Base-by-base conservation (phyloP, 53 echinoderm and acorn worm species). In the Echinometra lucunter region DNA sequence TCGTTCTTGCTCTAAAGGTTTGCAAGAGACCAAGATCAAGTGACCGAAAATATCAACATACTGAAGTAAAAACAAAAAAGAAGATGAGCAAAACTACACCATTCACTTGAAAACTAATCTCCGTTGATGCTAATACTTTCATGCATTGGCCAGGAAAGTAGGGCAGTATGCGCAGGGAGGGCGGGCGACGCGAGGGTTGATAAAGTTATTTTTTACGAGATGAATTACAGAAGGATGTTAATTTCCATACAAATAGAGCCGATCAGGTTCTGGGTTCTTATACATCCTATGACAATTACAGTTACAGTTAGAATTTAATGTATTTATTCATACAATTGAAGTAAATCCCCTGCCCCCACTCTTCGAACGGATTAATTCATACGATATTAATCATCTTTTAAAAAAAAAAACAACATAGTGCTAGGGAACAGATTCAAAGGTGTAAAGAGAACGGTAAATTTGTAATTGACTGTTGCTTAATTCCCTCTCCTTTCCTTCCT, bases 1-100 rank as follows among this genome's bases (percentile, higher is more conserved):
- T 47, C 85, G 27, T n/a, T 85, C 47, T 42, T 40, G 13, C 49
- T 16, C 28, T n/a, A 11, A 81, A 85, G 49, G 85, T 47, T 85
- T 85, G 49, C 49, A 47, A 30, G 45, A 49, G 49, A 27, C 49
- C 49, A 28, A 85, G 49, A 44, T 49, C 85, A 85, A 85, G 15
- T n/a, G 85, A 85, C 85, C 85, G 49, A 85, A 85, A 85, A 85
- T 85, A 85, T 85, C 85, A 47, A 85, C 2, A 85, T 85, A n/a
- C 28, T 85, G 85, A 85, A 45, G 80, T 15, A 32, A 9, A 28
- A 11, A 30, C 28, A 35, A 70, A 6, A 67, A 69, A 15, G 69
- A 42, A 85, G n/a, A 85, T 53, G n/a, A 13, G 28, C 13, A 28
- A 85, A 85, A 85, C n/a, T 18, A 44, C 81, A 81, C n/a, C n/a